Evolutionary conservation across 2,888 invertebrate species (phyloP).

Genomic region (Cephus sareptanus): DNA sequence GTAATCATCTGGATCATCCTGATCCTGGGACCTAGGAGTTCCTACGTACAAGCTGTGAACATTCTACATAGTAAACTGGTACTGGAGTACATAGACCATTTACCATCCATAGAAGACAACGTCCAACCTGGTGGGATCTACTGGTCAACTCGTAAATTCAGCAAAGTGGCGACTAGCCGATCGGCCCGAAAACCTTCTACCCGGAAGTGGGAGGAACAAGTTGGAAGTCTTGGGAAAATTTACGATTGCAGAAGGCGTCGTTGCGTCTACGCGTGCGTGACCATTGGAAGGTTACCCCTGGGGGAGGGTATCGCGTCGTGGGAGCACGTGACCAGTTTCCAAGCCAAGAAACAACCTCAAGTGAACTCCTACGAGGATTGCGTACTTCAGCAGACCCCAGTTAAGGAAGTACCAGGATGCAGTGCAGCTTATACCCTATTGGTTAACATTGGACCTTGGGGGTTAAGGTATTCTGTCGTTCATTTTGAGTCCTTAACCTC

Average conservation of each 20-base stretch:
- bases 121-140: background rate
- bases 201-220: background rate
- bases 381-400: background rate
- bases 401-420: background rate
- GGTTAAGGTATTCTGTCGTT: background rate
- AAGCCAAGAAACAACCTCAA: background rate
- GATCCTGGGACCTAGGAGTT: background rate
- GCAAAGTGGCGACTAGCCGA: background rate
- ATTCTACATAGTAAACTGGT: background rate
- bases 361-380: background rate
- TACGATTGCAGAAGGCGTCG: background rate
- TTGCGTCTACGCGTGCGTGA: background rate
- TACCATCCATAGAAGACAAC: background rate
- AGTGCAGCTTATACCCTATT: background rate
- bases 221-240: background rate
- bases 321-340: background rate
- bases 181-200: background rate
- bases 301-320: background rate
- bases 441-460: slow-evolving; percentile 4
- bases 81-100: background rate
- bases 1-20: too few relatives aligned
- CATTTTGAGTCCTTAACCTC: background rate
- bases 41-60: background rate
- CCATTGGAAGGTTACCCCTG: background rate
- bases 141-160: background rate